Base-by-base conservation (phyloP, 2,113 vertebrate species). In the Oreochromis tanganicae region DNA sequence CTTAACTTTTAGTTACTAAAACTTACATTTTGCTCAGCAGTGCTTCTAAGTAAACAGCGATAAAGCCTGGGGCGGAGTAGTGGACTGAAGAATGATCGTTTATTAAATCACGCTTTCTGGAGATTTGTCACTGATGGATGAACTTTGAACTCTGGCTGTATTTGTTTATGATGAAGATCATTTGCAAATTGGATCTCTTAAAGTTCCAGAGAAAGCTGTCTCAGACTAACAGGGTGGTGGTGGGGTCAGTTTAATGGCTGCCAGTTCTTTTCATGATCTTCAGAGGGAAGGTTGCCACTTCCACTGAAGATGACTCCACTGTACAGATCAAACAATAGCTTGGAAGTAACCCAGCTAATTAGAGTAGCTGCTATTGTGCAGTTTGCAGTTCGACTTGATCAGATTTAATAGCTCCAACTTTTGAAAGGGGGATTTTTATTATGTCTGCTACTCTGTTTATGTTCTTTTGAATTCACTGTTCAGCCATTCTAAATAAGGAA, bases 191-290 rank as follows among this genome's bases (percentile, higher is more conserved):
- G 81, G 27, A 82, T 50, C 17, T 78, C 4, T 78, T 50, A 13
- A 78, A 78, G 73, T 34, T 78, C 3, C 46, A 78, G 46, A 50
- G 16, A 52, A 78, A n/a, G 46, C 73, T 52, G 46, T n/a, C 27
- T 63, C 52, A 3, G 12, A 48, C 75, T 66, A 80, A 61, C 27
- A 38, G 78, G 84, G 54, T 57, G 43, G 27, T 8, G 19, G 9
- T 11, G n/a, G 75, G 87, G 83, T 88, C 85, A 88, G 9, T 81
- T 85, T 13, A 34, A 87, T 81, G 84, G 86, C 92, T 81, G 82
- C 55, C 19, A 56, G n/a, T 82, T 27, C 54, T 34, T 83, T 84
- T 87, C 86, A 85, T 66, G 83, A 71, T 78, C 80, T 29, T 54
- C 75, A 66, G 6, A 63, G 83, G 88, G 88, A 90, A 80, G 6